Base-by-base conservation (phyloP, 2,888 invertebrate genomes). In the Synergus itoensis region DNA sequence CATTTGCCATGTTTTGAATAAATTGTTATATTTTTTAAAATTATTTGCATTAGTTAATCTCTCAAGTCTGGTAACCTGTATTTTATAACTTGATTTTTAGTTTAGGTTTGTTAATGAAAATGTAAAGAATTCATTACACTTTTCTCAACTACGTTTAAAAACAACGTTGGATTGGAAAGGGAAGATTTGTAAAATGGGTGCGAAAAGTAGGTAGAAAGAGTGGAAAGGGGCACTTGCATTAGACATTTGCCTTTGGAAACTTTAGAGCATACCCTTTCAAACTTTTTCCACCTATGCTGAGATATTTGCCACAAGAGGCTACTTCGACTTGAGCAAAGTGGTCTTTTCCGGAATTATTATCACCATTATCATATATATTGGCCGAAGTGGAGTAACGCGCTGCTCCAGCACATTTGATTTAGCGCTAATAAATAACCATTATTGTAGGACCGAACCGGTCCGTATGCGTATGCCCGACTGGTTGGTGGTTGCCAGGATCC, bases 361-460 rank as follows among this genome's bases (percentile, higher is more conserved):
- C 89, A 87, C 86, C 85, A 91, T 91, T 91, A 91, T 90, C 91
- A 91, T 91, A 90, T 90, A 90, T 90, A 90, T 91, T 91, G 89
- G 87, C 85, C 82, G 82, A 81, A 85, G 84, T 84, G 84, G 83
- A 79, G 84, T 83, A 84, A 83, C 83, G 83, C 86, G 83, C 86
- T 82, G 87, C 84, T 88, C 87, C 89, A 90, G 89, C 90, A 88
- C 88, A 90, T 91, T 91, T 91, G 91, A 91, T 91, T 91, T 91
- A 91, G 88, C 89, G 90, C 90, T 91, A 91, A 91, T 91, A 91
- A 90, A 91, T 91, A 91, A 91, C 90, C 89, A 91, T 91, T 91
- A 91, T 90, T 91, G 90, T 89, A 87, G 84, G 86, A 88, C 85
- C 86, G 84, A 80, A 62, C 79, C 67, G 82, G 79, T 60, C 78